Base-by-base conservation (phyloP, 2,113 vertebrate genomes). In the Lucifuga dentata region DNA sequence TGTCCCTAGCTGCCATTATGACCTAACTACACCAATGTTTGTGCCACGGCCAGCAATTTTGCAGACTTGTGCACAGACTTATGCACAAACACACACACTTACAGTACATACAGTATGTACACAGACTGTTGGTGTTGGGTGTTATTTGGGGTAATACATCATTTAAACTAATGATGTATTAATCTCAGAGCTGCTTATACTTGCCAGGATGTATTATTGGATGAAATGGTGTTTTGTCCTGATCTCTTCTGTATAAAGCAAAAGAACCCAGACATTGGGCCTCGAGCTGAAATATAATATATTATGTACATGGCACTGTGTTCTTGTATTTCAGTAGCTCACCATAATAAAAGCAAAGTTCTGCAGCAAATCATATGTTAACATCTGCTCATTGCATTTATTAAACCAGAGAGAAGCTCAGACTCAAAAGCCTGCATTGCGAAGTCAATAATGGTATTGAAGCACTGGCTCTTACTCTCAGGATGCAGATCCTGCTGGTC, bases 351-450 rank as follows among this genome's bases (percentile, higher is more conserved):
- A 84, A 84, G 61, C 68, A 81, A 68, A 68, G 63, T 43, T 69
- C 68, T 66, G 41, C 53, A 58, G 62, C 74, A 60, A 68, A 51
- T 65, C 61, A 55, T 79, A 71, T 63, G 71, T 72, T 76, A n/a
- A 68, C 32, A 33, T 69, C 67, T 78, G 63, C 62, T 49, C 53
- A 20, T 39, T 53, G 71, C 58, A 63, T 76, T 81, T 67, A 63
- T 58, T 52, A 56, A 52, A 76, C 81, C 84, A 57, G 74, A 81
- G 36, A 74, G 55, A 86, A 69, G 62, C 78, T 53, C 56, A 79
- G 53, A 67, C 17, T 24, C 52, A 68, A 17, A 78, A 57, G 80
- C 40, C 71, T 68, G 45, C 59, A 80, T 83, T 83, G 78, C 26
- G 80, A 80, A 75, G 67, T 75, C 80, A 71, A 78, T 66, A 69